Evolutionary conservation across 2,888 invertebrate species (phyloP).

Genomic region (Acronicta alni): DNA sequence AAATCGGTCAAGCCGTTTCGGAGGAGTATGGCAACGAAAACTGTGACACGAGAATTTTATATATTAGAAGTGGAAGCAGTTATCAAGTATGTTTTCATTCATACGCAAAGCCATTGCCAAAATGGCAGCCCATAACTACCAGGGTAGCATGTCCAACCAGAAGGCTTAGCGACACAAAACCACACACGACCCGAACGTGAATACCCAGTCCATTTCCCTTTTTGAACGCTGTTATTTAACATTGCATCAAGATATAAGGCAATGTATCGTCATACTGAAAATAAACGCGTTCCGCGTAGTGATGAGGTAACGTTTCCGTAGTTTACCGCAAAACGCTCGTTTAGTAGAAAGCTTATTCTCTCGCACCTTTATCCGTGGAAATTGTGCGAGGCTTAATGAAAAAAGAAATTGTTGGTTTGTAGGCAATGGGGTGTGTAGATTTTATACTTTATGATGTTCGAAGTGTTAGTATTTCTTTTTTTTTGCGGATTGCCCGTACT

Average conservation of each 20-base stretch:
- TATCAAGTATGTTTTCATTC: not conserved
- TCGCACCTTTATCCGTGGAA: slow-evolving; percentile 28
- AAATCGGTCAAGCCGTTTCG: no score
- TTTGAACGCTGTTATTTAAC: not conserved
- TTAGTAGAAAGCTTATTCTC: slow-evolving; percentile 57
- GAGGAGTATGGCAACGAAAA: no score
- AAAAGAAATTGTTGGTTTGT: slow-evolving; percentile 27
- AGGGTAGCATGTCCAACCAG: slow-evolving; percentile 12
- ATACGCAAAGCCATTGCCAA: slow-evolving; percentile 11
- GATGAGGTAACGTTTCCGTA: slow-evolving; percentile 28
- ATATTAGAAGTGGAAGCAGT: not conserved
- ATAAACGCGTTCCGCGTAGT: slow-evolving; percentile 1
- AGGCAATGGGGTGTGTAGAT: slow-evolving; percentile 9
- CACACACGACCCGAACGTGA: not conserved
- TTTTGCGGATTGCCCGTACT: no score
- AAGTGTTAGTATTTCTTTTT: no score
- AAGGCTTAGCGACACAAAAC: slow-evolving; percentile 1
- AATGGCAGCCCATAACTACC: slow-evolving; percentile 22
- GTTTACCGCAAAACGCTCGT: slow-evolving; percentile 54
- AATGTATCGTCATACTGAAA: slow-evolving; percentile 12
- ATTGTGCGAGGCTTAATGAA: slow-evolving; percentile 26
- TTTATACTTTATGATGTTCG: not conserved
- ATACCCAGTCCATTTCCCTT: slow-evolving; percentile 21
- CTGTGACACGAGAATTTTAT: no score
- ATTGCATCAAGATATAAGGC: not conserved